Base-by-base conservation (phyloP, 2,888 invertebrate species). In the Pseudococcus viburni region DNA sequence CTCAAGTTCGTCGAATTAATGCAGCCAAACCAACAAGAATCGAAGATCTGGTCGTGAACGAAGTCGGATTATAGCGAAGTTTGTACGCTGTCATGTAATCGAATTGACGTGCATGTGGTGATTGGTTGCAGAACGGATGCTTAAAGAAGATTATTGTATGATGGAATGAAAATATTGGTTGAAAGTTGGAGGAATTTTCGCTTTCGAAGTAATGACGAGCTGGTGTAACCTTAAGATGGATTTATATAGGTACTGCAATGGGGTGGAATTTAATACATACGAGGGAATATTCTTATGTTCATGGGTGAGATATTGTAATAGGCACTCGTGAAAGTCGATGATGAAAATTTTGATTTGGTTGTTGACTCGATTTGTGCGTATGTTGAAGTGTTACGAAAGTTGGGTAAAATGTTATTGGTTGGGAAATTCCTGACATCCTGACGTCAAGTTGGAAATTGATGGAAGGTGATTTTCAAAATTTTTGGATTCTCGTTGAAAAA, bases 51-150 rank as follows among this genome's bases (percentile, higher is more conserved):
- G n/a, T n/a, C 0, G 15, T n/a, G 59, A 59, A n/a, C n/a, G 59
- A 6, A 59, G 59, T 59, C 59, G n/a, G n/a, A 59, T 59, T 59
- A 59, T 5, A 59, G n/a, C 59, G 59, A 59, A 59, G 59, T 59
- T 59, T 59, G 15, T n/a, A 15, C n/a, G 59, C n/a, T 59, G 59
- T n/a, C 59, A n/a, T 4, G n/a, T 59, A 59, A 59, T 59, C 59
- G 59, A 59, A 59, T 59, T 59, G 59, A 59, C 59, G 59, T 59
- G 59, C 59, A 59, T 59, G 0, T 59, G 7, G 59, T n/a, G 59
- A 59, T 59, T n/a, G 59, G 59, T 59, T 59, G 59, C 59, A 59
- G 8, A 59, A n/a, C 15, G 59, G 15, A 59, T 59, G 59, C 59
- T 59, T 59, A 8, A 59, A 59, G 59, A n/a, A 59, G 59, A 59